phyloP scores from a whole-genome alignment of 2,797 vertebrate species.

The Crocidura indochinensis region DNA sequence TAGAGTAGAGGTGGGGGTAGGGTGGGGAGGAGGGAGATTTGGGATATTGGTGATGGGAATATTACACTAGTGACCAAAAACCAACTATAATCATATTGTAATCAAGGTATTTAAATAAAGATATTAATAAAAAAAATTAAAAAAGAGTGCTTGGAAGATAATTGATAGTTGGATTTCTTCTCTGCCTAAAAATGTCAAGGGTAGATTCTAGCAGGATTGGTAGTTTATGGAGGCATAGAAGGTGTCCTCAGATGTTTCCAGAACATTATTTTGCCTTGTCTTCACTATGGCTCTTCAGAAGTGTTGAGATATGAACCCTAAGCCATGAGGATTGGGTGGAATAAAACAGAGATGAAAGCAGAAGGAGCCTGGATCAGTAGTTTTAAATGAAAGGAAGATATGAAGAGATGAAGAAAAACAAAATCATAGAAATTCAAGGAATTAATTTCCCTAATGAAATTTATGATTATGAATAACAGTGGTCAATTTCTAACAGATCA shows the following conservation, averaged over 20 bases:
- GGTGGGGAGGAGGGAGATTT: too few species aligned
- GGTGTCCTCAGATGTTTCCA: constrained; percentile 12
- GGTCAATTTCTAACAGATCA: not conserved
- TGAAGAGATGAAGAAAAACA: not conserved
- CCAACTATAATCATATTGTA: too few species aligned
- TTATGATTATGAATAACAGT: not conserved
- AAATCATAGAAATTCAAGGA: too few species aligned
- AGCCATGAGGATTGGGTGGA: not conserved
- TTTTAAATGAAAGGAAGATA: not conserved
- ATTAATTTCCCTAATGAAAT: too few species aligned
- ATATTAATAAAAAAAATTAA: too few species aligned
- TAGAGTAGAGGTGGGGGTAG: too few species aligned
- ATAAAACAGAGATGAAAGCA: not conserved
- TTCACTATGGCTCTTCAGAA: not conserved
- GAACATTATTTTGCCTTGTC: not conserved
- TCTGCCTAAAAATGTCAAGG: not conserved
- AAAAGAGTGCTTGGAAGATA: not conserved
- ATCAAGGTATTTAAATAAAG: too few species aligned
- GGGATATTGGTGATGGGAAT: too few species aligned
- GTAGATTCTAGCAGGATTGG: not conserved
- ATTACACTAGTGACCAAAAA: too few species aligned
- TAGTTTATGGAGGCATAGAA: constrained; percentile 4
- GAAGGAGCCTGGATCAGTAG: not conserved
- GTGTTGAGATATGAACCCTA: not conserved
- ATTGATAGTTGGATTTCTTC: constrained; percentile 20